Evolutionary conservation across 2,797 vertebrate species (phyloP), one percentile per base, ranked within the genome.

Genomic region (Naso thynnoides): DNA sequence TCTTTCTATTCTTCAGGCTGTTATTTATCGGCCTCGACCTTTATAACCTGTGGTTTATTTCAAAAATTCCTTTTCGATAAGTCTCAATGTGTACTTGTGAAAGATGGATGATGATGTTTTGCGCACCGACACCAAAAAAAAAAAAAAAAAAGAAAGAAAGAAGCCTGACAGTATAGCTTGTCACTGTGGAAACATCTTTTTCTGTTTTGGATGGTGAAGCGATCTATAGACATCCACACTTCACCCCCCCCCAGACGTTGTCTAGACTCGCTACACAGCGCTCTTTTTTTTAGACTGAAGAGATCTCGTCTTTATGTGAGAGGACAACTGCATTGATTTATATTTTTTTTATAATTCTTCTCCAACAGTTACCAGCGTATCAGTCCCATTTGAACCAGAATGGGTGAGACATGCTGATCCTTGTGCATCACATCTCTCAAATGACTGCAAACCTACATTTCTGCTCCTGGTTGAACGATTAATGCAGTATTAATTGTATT

Each of bases 101-200:
- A 72, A 69, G 52, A 78, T 81, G 49, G 70, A 50, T 69, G 64
- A 63, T 58, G 62, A 54, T 38, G 60, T 77, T 81, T 56, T 66
- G 9, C 62, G 62, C 23, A 44, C 26, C 33, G 42, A 75, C 27
- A 16, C 23, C 14, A 60, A 57, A 63, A 41, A 13, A 1, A 50
- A 6, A 24, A 45, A 23, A 48, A 21, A 45, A 21, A 49, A 5
- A n/a, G n/a, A n/a, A n/a, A n/a, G n/a, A n/a, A n/a, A n/a, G n/a
- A n/a, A n/a, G n/a, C n/a, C 23, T 39, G 26, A 53, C 18, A 27
- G 13, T 18, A 21, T 53, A 72, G 21, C 21, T 13, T 38, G n/a
- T 4, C 6, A 71, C 48, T 65, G 73, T 81, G 67, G 57, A 39
- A 70, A 59, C 2, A 5, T 62, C 55, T 61, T 53, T 41, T 49